Percentiles rank a stretch among this genome's conserved stretches.
Evolutionary conservation across 2,797 vertebrate species (phyloP).

Genomic region (Crax fasciolata): DNA sequence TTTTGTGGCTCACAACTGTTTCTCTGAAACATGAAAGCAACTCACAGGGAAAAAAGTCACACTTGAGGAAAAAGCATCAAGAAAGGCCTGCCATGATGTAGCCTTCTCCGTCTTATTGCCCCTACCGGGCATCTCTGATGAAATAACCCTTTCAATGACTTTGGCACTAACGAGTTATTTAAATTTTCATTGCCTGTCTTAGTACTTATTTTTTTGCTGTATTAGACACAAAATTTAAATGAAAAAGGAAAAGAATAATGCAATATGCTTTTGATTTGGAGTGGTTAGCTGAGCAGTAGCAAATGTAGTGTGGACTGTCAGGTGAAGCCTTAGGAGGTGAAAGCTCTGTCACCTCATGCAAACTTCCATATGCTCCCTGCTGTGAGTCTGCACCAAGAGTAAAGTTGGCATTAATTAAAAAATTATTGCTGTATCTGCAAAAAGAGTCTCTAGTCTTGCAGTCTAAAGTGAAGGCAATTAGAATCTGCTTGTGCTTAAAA

Average conservation of each 20-base stretch:
- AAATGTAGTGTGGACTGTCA: not conserved
- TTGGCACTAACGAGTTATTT: conserved; percentile 24
- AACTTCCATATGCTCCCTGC: not conserved
- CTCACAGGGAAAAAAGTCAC: not conserved
- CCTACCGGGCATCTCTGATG: conserved; percentile 35
- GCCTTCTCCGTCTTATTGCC: not conserved
- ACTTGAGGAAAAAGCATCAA: not conserved
- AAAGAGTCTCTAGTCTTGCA: not conserved
- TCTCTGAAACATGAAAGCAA: conserved; percentile 31
- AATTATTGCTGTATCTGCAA: not conserved
- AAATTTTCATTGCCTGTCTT: conserved; percentile 26
- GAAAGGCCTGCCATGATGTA: not conserved
- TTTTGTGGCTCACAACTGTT: conserved; percentile 19
- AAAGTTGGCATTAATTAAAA: not conserved
- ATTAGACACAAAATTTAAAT: not conserved
- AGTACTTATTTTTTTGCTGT: not conserved
- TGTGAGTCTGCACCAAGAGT: not conserved
- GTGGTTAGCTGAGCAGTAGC: not conserved
- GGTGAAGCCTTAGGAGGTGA: not conserved
- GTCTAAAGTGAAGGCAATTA: not conserved
- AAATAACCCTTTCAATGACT: conserved; percentile 52
- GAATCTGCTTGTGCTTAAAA: not conserved
- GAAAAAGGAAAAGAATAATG: not conserved
- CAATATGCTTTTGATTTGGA: not conserved
- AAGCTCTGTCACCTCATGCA: not conserved